Base-by-base conservation (phyloP, 2,113 vertebrate species). In the Nibea coibor region DNA sequence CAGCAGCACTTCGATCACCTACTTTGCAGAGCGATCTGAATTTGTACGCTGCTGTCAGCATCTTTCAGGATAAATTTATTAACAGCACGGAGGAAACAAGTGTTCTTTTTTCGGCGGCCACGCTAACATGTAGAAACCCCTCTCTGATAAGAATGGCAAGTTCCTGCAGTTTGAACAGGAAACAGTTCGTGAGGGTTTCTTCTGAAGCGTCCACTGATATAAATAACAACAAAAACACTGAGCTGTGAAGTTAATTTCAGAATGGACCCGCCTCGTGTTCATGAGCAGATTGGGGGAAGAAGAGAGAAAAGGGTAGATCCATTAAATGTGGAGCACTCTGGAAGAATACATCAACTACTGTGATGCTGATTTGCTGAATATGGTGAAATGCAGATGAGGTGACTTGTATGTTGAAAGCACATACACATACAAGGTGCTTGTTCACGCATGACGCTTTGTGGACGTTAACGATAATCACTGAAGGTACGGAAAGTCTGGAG, bases 141-240 rank as follows among this genome's bases (percentile, higher is more conserved):
- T 62, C 53, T 4, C 8, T 68, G 79, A 79, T 86, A 86, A 83
- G 53, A 77, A 50, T 42, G 47, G 4, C 59, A 72, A 69, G 58
- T 86, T 81, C 78, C 79, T 81, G 64, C 62, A 50, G 66, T 26
- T 24, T 63, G 39, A 81, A 75, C 59, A 84, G 65, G 85, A 89
- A 89, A 58, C 63, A n/a, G 48, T 53, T 85, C 22, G 3, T 26
- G 2, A 50, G 17, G 20, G 51, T 50, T 70, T 71, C 16, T 65
- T 39, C 42, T 78, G 24, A 71, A 75, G 71, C 0, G 7, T 58
- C 42, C 28, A 59, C 75, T 45, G 53, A 63, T 54, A 73, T 53
- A 43, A 80, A 77, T 66, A 86, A 64, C 53, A 28, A 39, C 22
- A 42, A 63, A 45, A 22, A 62, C 39, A 45, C 43, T 47, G 51